These are phyloP conservation scores for Cyprinus carpio DNA, from an alignment of 2,113 vertebrate species.

Conservation along the genomic window DNA sequence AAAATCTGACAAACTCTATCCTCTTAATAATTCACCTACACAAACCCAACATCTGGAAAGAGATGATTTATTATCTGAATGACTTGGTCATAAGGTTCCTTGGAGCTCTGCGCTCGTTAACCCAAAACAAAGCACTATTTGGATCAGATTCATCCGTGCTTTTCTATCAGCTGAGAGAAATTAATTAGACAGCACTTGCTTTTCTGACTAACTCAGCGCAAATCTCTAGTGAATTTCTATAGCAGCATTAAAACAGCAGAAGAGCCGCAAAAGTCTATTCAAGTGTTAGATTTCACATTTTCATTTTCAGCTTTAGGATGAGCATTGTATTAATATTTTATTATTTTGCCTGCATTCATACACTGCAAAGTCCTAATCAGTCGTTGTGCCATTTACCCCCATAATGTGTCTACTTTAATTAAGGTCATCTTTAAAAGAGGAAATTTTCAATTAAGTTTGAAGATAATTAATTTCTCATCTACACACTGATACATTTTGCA, in stretches of 20 bases:
- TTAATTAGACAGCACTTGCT: conserved; percentile 48
- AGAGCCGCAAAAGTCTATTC: conserved; percentile 46
- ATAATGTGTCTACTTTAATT: conserved; percentile 46
- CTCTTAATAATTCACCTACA: neutral
- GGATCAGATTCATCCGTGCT: conserved; percentile 38
- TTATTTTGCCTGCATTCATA: conserved; percentile 48
- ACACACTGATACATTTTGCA: conserved; percentile 3
- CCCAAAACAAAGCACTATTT: conserved; percentile 39
- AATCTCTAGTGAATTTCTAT: conserved; percentile 47
- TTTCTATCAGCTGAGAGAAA: conserved; percentile 51
- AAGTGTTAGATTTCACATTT: conserved; percentile 40
- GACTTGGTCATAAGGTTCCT: neutral
- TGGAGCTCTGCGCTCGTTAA: conserved; percentile 9
- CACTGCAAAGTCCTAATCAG: conserved; percentile 54
- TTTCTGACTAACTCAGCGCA: conserved; percentile 38
- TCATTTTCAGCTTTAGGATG: conserved; percentile 44
- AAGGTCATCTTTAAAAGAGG: conserved; percentile 25
- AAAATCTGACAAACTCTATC: conserved; percentile 3
- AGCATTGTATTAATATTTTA: conserved; percentile 52
- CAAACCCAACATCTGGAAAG: neutral
- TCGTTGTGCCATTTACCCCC: conserved; percentile 40
- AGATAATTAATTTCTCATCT: conserved; percentile 28
- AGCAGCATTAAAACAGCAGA: conserved; percentile 44
- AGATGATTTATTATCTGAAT: conserved; percentile 25
- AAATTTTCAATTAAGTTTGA: conserved; percentile 39